Base-by-base conservation (phyloP, 2,113 vertebrate genomes). In the Grallaria varia region DNA sequence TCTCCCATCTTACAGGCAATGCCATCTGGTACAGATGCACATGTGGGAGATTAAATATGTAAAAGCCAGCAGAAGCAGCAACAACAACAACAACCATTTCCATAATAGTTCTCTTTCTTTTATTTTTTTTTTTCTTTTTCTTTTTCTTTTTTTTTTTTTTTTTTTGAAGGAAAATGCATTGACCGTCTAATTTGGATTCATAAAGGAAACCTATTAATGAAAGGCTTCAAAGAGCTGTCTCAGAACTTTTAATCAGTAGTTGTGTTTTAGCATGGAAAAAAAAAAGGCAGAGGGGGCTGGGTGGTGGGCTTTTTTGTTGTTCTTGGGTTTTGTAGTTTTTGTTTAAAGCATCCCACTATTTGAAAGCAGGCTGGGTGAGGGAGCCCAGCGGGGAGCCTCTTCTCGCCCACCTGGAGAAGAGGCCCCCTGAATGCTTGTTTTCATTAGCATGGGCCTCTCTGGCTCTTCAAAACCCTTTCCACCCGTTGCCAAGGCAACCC, bases 401-500 rank as follows among this genome's bases (percentile, higher is more conserved):
- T 96, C 96, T 96, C 40, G 6, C 95, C 94, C 89, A 95, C 92
- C 95, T 96, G 93, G 91, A 94, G 93, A 71, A 90, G 90, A 93
- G 87, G 86, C 84, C 66, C 94, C 81, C 67, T 79, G 68, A 93
- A 94, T 58, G 78, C 84, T 91, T 93, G 75, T 93, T 96, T 96
- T 93, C 95, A 96, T 96, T 91, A 95, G 73, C 77, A 67, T 79
- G 82, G 96, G 93, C 92, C 94, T 97, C 87, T 92, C 95, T 92
- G 73, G 87, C 92, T 97, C 87, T 96, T 97, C 93, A 86, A 96
- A 95, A 96, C 96, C 81, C 83, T 94, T 89, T 96, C 91, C 96
- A 90, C 78, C 69, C 79, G 97, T 98, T 97, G 93, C 97, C 96
- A 98, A 98, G 97, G 97, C 96, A 97, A 98, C 97, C 52, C 4